Percentiles rank a stretch among this genome's conserved stretches.
These are phyloP conservation scores for Zaprionus gabonicus DNA, from an alignment of 1,140 invertebrate species.

Conservation along the genomic window DNA sequence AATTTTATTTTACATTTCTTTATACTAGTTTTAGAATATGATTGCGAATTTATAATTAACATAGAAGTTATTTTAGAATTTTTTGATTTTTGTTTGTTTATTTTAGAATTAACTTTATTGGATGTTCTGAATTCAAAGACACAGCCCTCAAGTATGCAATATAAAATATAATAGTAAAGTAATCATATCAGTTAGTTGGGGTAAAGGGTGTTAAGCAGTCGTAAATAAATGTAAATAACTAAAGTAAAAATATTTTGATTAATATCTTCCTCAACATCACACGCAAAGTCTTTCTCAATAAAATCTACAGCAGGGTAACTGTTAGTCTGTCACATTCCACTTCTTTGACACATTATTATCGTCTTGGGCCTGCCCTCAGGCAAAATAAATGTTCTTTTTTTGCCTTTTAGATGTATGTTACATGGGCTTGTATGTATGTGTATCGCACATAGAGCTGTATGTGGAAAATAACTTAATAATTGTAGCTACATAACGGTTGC, in stretches of 20 bases:
- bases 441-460: neutral
- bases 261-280: neutral
- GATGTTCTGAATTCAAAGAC: too few species aligned
- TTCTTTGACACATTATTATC: conserved; percentile 29
- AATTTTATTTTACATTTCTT: too few species aligned
- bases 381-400: conserved; percentile 9
- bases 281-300: neutral
- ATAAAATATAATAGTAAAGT: too few species aligned
- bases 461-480: conserved; percentile 42
- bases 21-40: too few species aligned
- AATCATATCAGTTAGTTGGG: too few species aligned
- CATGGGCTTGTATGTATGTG: neutral
- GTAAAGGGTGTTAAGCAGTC: too few species aligned
- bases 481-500: conserved; percentile 14
- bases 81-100: too few species aligned
- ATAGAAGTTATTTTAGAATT: too few species aligned
- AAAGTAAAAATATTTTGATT: neutral
- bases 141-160: too few species aligned
- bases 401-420: neutral
- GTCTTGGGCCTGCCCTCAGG: conserved; percentile 42
- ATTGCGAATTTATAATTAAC: too few species aligned
- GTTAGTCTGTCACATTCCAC: neutral
- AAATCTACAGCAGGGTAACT: neutral
- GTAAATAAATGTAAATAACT: neutral
- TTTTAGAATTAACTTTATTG: too few species aligned